Conservation (phyloP, 2,113 vertebrate species). For the Ciconia maguari region DNA sequence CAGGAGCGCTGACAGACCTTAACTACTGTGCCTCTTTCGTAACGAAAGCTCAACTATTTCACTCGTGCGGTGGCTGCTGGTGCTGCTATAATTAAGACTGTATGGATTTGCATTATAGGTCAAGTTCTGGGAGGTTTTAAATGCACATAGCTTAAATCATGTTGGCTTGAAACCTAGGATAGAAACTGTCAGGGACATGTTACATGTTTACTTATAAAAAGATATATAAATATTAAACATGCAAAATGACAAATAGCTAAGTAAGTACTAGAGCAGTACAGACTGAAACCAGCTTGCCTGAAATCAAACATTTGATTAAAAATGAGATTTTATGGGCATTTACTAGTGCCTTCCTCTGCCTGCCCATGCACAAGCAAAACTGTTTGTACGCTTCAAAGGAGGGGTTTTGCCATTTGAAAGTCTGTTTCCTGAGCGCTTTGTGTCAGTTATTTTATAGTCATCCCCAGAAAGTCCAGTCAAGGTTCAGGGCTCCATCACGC, state of each 20-base stretch:
- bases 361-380: neutral
- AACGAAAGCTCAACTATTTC: constrained; percentile 69
- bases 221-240: neutral
- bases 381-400: neutral
- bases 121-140: constrained; percentile 73
- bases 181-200: constrained; percentile 39
- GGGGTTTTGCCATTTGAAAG: neutral
- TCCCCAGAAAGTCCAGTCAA: neutral
- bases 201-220: constrained; percentile 19
- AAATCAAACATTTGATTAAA: constrained; percentile 39
- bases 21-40: constrained; percentile 71
- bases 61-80: constrained; percentile 59
- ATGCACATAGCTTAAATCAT: constrained; percentile 64
- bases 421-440: neutral
- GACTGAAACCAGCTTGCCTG: constrained; percentile 42
- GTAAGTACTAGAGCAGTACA: neutral
- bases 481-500: neutral
- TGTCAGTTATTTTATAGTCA: neutral
- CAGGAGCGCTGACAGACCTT: constrained; percentile 72
- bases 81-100: constrained; percentile 77
- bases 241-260: neutral
- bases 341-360: neutral
- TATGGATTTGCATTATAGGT: constrained; percentile 75
- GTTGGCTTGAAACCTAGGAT: constrained; percentile 49
- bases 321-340: neutral